Percentiles rank a stretch among this genome's conserved stretches.
These are phyloP conservation scores for Phoxinus dragarum DNA, from an alignment of 2,797 vertebrate species.

Conservation along the genomic window DNA sequence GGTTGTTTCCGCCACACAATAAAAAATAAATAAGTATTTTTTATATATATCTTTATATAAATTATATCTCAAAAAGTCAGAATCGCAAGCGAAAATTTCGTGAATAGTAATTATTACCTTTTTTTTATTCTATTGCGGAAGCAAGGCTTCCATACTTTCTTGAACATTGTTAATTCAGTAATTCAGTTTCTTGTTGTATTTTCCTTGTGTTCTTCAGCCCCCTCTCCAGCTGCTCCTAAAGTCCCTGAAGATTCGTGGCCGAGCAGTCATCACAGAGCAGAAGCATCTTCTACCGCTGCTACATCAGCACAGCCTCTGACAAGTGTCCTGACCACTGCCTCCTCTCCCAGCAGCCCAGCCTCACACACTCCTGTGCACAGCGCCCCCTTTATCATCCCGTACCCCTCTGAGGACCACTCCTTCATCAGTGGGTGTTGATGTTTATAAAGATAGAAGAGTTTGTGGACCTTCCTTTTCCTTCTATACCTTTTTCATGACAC, in stretches of 20 bases:
- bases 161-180: background rate
- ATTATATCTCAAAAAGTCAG: too few species aligned
- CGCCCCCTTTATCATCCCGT: constrained; percentile 72
- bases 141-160: background rate
- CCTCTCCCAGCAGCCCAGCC: constrained; percentile 44
- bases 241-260: constrained; percentile 39
- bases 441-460: background rate
- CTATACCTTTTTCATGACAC: background rate
- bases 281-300: constrained; percentile 23
- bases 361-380: constrained; percentile 63
- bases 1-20: background rate
- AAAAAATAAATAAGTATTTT: background rate
- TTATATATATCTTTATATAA: too few species aligned
- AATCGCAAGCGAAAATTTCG: too few species aligned
- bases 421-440: constrained; percentile 79
- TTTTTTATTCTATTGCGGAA: background rate
- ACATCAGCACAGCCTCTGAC: constrained; percentile 53
- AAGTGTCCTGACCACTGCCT: constrained; percentile 30
- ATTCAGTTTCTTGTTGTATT: background rate
- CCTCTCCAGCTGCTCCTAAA: constrained; percentile 48
- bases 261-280: constrained; percentile 32
- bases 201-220: constrained; percentile 46
- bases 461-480: background rate
- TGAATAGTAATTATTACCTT: too few species aligned
- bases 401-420: constrained; percentile 73